Base-by-base conservation (phyloP, 2,888 invertebrate species). In the Andrena minutula region DNA sequence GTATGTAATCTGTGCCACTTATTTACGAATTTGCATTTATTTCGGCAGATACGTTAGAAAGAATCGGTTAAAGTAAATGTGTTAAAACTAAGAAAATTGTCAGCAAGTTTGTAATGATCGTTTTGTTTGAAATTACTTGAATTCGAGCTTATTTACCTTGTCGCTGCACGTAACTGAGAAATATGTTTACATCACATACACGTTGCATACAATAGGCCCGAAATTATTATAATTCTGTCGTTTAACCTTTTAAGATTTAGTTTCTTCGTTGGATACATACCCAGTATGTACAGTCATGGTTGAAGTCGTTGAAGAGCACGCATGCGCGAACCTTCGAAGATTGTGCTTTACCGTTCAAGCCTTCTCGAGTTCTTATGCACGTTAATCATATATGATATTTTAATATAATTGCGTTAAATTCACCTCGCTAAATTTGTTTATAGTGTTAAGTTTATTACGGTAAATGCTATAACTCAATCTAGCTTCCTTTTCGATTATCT, bases 241-340 rank as follows among this genome's bases (percentile, higher is more conserved):
- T 79, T 84, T 75, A 79, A 83, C 78, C 82, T 82, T 82, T 78
- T 49, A 68, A 75, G 76, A 77, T 73, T 81, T 75, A 74, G 74
- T 71, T 77, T 77, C 30, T 71, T 83, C 66, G 47, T 77, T 75
- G 51, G 35, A 28, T 79, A 65, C 53, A 58, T 71, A 68, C 20
- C 12, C 41, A 16, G 16, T 28, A 26, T 26, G 23, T 26, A 47
- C 12, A 56, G 72, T 47, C 8, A 26, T 47, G 28, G n/a, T 61
- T 16, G 8, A 58, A 51, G 47, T 47, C 23, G n/a, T 61, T 16
- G 8, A 58, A 51, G 47, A 65, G 12, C 47, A 28, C 83, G 82
- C 83, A 72, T 78, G 83, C 82, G 74, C 41, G 16, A 60, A 51
- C 47, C 49, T 28, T 56, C 49, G 35, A 72, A 82, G 79, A 82